phyloP scores from a whole-genome alignment of 2,113 vertebrate species.

The Periophthalmus modestus region DNA sequence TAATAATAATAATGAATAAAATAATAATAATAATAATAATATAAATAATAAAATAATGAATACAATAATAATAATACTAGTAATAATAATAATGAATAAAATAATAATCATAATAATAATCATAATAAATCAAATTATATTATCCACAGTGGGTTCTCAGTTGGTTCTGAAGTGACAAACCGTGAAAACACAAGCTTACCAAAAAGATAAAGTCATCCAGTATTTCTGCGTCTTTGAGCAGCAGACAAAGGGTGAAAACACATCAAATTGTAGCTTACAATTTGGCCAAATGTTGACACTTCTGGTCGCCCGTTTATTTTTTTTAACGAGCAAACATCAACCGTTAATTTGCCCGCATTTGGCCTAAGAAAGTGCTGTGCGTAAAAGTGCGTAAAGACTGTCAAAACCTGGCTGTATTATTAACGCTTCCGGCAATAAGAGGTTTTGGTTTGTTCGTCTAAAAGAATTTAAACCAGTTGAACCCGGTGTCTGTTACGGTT shows the following conservation, averaged over 20 bases:
- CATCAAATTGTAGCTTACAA: not conserved
- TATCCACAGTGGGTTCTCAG: not conserved
- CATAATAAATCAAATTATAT: not conserved
- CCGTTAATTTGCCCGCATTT: no score
- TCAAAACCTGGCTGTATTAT: not conserved
- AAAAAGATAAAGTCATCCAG: not conserved
- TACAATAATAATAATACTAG: not conserved
- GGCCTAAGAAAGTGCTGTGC: no score
- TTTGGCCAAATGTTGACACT: not conserved
- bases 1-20: no score
- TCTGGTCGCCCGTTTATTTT: not conserved
- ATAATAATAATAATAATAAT: not conserved
- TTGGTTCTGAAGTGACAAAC: no score
- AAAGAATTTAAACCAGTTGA: not conserved
- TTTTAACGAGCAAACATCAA: not conserved
- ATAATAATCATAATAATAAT: slow-evolving; percentile 1
- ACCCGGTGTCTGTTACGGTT: not conserved
- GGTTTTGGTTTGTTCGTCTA: not conserved
- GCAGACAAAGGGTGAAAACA: not conserved
- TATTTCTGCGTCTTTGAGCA: no score
- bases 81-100: not conserved
- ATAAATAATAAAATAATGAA: not conserved
- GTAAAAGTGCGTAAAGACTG: no score
- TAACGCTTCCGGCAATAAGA: not conserved
- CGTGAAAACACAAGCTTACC: not conserved